Evolutionary conservation across 2,888 invertebrate genomes (phyloP), one percentile per base, ranked within the genome.

Genomic region (Ophion ellenae): DNA sequence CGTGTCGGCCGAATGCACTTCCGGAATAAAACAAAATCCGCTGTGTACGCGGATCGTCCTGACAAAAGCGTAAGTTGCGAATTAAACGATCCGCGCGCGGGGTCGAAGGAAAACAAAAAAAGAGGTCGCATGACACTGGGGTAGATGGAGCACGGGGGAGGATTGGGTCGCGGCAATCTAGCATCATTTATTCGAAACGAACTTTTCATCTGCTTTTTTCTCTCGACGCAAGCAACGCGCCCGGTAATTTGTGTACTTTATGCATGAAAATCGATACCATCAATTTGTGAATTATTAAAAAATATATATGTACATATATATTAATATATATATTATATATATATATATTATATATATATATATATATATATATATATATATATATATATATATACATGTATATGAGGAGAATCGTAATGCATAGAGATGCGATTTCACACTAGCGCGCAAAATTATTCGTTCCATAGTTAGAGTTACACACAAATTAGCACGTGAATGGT

Each of bases 21-120:
- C 85, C 86, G 87, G 85, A 87, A 88, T 88, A 88, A 87, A 88
- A 87, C 86, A 86, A 86, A 86, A 85, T 81, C 77, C 85, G 76
- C 81, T 81, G 75, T 63, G 47, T 53, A 40, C 40, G 69, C 70
- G 81, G 81, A 81, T 87, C 85, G 81, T 83, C n/a, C 82, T 83
- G 87, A 82, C 87, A 85, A 87, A 86, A 84, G 83, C 86, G 74
- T 77, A 83, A 81, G 77, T 83, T 76, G 74, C 81, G 75, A 81
- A 84, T 84, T 84, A 79, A 84, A 78, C 77, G 77, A 83, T 75
- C 36, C 53, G 71, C 57, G 53, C 53, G 17, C 17, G 14, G 63
- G 32, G 47, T 66, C 14, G 71, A 71, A 75, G 66, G 28, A 64
- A 83, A 80, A 77, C 10, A 24, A 14, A 67, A 74, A 47, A 81